phyloP scores from a whole-genome alignment of 1,140 invertebrate genomes.

The Drosophila sulfurigaster region DNA sequence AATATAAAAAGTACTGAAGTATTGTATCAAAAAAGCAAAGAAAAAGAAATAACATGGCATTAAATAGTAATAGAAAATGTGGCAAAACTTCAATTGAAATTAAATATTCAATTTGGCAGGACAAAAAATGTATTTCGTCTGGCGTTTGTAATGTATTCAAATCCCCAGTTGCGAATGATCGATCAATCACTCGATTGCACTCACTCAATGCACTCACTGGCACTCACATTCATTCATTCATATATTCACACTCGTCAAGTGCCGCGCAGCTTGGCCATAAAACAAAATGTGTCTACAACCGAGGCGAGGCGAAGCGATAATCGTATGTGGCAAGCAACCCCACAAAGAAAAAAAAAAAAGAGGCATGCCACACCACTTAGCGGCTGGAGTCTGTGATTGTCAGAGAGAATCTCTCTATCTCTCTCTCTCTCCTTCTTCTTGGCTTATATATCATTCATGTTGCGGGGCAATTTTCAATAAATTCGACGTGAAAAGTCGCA shows the following conservation, averaged over 20 bases:
- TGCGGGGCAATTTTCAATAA: constrained; percentile 69
- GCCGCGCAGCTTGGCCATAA: constrained; percentile 37
- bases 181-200: constrained; percentile 44
- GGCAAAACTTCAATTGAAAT: too few species aligned
- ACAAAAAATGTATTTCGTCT: constrained; percentile 6
- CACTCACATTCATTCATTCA: constrained; percentile 5
- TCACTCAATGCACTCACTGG: constrained; percentile 3
- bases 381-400: constrained; percentile 64
- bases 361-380: constrained; percentile 63
- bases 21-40: too few species aligned
- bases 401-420: too few species aligned
- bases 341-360: constrained; percentile 24
- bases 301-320: background rate
- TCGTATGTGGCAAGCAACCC: constrained; percentile 19
- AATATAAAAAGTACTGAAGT: too few species aligned
- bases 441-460: constrained; percentile 79
- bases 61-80: too few species aligned
- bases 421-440: background rate
- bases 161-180: constrained; percentile 20
- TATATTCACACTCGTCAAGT: constrained; percentile 28
- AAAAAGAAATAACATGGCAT: too few species aligned
- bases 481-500: constrained; percentile 43
- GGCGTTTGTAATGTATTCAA: constrained; percentile 20
- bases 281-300: constrained; percentile 27
- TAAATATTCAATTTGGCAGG: too few species aligned